These are phyloP conservation scores for Drosophila serrata DNA, from an alignment of 1,140 invertebrate genomes.

Conservation along the genomic window DNA sequence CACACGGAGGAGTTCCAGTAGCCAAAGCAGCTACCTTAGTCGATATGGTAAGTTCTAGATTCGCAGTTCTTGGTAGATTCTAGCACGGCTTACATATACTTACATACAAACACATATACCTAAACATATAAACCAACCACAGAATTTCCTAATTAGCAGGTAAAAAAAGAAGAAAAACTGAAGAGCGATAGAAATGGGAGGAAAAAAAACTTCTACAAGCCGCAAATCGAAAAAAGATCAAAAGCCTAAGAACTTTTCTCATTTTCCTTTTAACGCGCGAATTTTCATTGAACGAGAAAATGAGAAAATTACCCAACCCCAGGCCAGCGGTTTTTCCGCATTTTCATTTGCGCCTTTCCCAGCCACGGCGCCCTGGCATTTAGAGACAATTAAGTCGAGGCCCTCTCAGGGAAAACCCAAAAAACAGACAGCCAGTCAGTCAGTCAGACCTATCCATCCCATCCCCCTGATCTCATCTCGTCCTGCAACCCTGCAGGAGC, in stretches of 20 bases:
- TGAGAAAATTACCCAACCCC: conserved; percentile 74
- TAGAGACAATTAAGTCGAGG: conserved; percentile 75
- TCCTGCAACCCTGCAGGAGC: conserved; percentile 9
- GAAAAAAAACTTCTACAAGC: conserved; percentile 43
- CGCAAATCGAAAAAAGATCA: conserved; percentile 62
- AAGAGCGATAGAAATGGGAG: neutral
- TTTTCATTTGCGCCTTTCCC: conserved; percentile 44
- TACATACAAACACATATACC: neutral
- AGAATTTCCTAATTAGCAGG: conserved; percentile 11
- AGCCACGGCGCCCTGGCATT: conserved; percentile 52
- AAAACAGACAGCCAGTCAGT: conserved; percentile 13
- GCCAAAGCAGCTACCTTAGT: conserved; percentile 7
- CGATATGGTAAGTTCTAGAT: conserved; percentile 41
- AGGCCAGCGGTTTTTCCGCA: conserved; percentile 44
- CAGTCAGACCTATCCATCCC: neutral
- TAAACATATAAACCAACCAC: neutral
- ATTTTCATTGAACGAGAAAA: conserved; percentile 82
- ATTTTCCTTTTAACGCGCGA: conserved; percentile 62
- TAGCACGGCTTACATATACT: neutral
- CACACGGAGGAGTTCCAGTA: conserved; percentile 20
- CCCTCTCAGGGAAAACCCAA: conserved; percentile 39
- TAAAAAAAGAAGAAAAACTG: neutral
- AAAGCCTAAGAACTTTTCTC: conserved; percentile 68
- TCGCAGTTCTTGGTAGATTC: conserved; percentile 1
- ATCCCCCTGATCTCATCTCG: conserved; percentile 23